A percentile compares a stretch with the other conserved stretches of the same genome.
Conservation (phyloP, 2,113 vertebrate species). For the Mus pahari region DNA sequence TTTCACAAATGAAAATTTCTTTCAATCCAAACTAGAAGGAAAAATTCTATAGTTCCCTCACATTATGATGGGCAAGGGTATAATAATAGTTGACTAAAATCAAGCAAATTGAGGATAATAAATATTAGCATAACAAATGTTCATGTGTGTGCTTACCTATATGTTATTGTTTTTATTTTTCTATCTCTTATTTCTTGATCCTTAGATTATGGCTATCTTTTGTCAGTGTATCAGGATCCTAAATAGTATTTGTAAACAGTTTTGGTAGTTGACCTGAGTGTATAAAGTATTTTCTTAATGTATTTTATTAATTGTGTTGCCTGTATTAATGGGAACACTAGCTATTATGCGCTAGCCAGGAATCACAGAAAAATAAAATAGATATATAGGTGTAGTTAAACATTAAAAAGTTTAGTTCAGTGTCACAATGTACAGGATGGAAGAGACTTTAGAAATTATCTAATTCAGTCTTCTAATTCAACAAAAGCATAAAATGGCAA, state of each 20-base stretch:
- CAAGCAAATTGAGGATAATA: not conserved
- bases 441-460: not conserved
- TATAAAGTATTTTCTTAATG: slow-evolving; percentile 2
- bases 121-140: not conserved
- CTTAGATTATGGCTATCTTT: not conserved
- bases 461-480: not conserved
- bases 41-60: not conserved
- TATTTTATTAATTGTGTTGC: not conserved
- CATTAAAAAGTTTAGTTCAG: not conserved
- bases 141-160: not conserved
- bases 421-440: not conserved
- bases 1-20: not conserved
- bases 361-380: not conserved
- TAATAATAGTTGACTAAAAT: slow-evolving; percentile 29
- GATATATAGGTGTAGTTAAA: not conserved
- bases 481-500: not conserved
- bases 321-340: not conserved
- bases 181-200: not conserved
- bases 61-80: not conserved
- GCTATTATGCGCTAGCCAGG: not conserved
- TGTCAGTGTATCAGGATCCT: not conserved
- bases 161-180: not conserved
- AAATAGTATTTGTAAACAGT: slow-evolving; percentile 39
- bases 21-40: not conserved
- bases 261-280: not conserved